Base-by-base conservation (phyloP, 2,888 invertebrate genomes). In the Dynastes maya region DNA sequence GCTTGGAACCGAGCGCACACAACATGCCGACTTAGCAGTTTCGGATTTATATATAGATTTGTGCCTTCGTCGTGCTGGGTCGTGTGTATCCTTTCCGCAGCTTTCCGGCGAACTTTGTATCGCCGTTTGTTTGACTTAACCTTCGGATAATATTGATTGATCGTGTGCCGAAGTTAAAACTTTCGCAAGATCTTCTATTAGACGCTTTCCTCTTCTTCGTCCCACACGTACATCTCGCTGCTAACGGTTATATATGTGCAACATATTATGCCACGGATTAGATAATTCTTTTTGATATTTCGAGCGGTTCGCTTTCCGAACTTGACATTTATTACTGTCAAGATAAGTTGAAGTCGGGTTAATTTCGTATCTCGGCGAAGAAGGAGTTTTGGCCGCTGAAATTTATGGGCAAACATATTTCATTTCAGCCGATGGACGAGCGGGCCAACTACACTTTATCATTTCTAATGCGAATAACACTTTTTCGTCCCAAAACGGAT, bases 111-210 rank as follows among this genome's bases (percentile, higher is more conserved):
- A 74, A 74, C 45, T 74, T 74, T 49, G 72, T 74, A 74, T 74
- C 72, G 72, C 13, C 61, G 72, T 74, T 74, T 61, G 72, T 74
- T 74, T 61, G 61, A 61, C 61, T 61, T 74, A 74, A 74, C 72
- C 49, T 61, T 74, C 72, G 72, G 72, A 74, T 74, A 74, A 61
- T 74, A 74, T 74, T 74, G 72, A 74, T 74, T 74, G 72, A 74
- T 74, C 58, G 72, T 27, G 61, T 61, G 45, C 71, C 45, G 61
- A 61, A 74, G 61, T 61, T 61, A 45, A 61, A 74, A 74, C 61
- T 74, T 74, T 74, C 61, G 61, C 72, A n/a, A 61, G 61, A 63
- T 13, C 40, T 61, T 55, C 61, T 13, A 45, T n/a, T 55, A 71
- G 8, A 58, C n/a, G 22, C 55, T 16, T 58, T 16, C 8, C 11